Base-by-base conservation (phyloP, 2,888 invertebrate genomes). In the Philhelius pedissequus region DNA sequence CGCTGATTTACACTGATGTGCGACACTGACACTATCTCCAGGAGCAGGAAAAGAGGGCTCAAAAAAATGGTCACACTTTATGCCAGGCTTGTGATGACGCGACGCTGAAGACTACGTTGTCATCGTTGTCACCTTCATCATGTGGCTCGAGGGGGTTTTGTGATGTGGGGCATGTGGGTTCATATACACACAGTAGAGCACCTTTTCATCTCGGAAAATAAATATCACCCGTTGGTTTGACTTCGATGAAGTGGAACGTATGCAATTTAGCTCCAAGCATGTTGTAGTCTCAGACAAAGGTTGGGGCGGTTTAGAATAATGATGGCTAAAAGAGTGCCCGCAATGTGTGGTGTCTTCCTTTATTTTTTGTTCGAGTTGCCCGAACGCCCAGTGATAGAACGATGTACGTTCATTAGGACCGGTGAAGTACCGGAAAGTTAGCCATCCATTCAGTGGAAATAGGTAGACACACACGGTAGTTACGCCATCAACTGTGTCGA, bases 181-280 rank as follows among this genome's bases (percentile, higher is more conserved):
- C 13, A 13, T 35, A 35, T 27, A 32, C 1, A 43, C 13, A n/a
- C n/a, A n/a, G n/a, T n/a, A n/a, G 25, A n/a, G 32, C 70, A 81
- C 40, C 52, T 32, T 58, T 32, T 38, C 52, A 71, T 73, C 80
- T 80, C 50, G 25, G 30, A 66, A 71, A 80, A 80, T 84, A 80
- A 84, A 84, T 84, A 80, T 74, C 56, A 45, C 11, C 32, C 54
- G n/a, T n/a, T 48, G 38, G 9, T 45, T 75, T 79, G 74, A 69
- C 78, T 69, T 71, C 84, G 79, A 84, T 84, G 84, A 76, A 80
- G 79, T 76, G 84, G 84, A 84, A 84, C 84, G 80, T 84, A 84
- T 84, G 84, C 71, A 80, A 70, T 84, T 84, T 84, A n/a, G n/a
- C 75, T 79, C 69, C 40, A 74, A 70, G 50, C 38, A 43, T 71